Evolutionary conservation across 2,797 vertebrate species (phyloP).

Genomic region (Myotis myotis): DNA sequence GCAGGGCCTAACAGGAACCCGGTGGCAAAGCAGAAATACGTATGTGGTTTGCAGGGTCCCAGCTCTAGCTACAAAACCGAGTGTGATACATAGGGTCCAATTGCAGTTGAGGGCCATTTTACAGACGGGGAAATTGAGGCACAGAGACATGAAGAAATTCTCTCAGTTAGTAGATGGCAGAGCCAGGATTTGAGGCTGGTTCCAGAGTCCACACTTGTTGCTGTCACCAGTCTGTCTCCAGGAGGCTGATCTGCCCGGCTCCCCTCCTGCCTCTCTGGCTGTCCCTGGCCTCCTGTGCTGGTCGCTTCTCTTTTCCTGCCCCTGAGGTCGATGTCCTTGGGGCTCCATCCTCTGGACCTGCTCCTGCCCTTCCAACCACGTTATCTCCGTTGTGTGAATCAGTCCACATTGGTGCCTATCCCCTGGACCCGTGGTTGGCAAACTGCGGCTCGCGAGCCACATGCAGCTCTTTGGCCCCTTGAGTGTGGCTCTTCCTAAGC

Average conservation of each 20-base stretch:
- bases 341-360: not conserved
- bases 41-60: not conserved
- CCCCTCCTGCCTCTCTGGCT: too few species aligned
- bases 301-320: not conserved
- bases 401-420: too few species aligned
- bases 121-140: not conserved
- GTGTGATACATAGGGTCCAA: not conserved
- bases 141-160: not conserved
- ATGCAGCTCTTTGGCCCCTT: too few species aligned
- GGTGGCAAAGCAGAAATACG: not conserved
- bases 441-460: too few species aligned
- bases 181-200: not conserved
- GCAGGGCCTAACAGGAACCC: not conserved
- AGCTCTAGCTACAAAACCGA: not conserved
- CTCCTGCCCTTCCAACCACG: not conserved
- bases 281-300: not conserved
- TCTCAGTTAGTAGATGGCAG: not conserved
- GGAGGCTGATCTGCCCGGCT: not conserved
- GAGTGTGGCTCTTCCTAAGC: too few species aligned
- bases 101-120: not conserved
- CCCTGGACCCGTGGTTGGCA: not conserved
- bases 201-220: not conserved
- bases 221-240: fast-evolving
- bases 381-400: not conserved
- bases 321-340: not conserved